These are phyloP conservation scores for Nezara viridula DNA, from an alignment of 2,888 invertebrate genomes.

Conservation along the genomic window DNA sequence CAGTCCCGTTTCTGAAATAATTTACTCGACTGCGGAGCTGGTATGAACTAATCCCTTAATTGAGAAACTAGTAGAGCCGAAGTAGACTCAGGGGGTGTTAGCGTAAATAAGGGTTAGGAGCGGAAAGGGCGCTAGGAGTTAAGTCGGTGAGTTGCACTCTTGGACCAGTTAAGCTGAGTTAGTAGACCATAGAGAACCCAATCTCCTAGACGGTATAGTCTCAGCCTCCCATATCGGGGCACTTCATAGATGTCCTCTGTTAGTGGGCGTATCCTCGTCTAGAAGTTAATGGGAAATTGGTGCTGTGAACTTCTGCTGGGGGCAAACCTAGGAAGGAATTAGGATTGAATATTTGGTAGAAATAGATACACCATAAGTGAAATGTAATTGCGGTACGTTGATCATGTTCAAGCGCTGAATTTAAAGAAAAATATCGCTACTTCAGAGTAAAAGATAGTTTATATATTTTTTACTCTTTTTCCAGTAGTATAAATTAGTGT, in stretches of 20 bases:
- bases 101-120: constrained; percentile 33
- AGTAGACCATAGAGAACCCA: constrained; percentile 28
- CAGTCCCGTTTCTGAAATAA: neutral
- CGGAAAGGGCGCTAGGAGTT: neutral
- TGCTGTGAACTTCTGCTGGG: neutral
- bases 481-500: too few relatives aligned
- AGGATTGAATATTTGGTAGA: neutral
- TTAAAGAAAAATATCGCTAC: too few relatives aligned
- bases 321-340: neutral
- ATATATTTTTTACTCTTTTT: too few relatives aligned
- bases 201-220: constrained; percentile 13
- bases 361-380: neutral
- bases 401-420: neutral
- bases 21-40: neutral
- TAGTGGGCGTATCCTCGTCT: neutral
- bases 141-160: constrained; percentile 36
- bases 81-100: neutral
- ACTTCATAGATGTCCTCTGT: neutral
- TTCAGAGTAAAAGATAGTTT: too few relatives aligned
- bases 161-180: constrained; percentile 50
- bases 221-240: constrained; percentile 5
- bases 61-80: constrained; percentile 12
- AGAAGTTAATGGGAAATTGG: neutral
- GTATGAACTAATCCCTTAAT: constrained; percentile 6
- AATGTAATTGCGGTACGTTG: neutral